Conservation (phyloP, 2,797 vertebrate species). For the Adrianichthys oophorus region DNA sequence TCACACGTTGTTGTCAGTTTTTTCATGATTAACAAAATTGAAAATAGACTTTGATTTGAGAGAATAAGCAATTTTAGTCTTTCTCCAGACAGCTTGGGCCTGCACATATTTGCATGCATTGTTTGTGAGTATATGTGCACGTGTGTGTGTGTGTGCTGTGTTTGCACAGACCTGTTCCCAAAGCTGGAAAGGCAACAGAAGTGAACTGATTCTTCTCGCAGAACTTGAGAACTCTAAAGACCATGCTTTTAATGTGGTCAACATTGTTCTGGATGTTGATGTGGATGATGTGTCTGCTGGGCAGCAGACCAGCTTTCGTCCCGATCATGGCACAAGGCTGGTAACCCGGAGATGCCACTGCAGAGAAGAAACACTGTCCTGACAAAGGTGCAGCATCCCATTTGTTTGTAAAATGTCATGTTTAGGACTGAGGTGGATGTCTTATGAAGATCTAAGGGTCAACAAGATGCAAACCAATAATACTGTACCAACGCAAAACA, state of each 20-base stretch:
- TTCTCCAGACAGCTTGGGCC: no score
- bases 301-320: conserved; percentile 78
- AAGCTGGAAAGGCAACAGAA: conserved; percentile 86
- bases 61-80: no score
- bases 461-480: no score
- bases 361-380: conserved; percentile 3
- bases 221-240: conserved; percentile 73
- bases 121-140: not conserved
- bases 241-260: conserved; percentile 53
- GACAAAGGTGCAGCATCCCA: no score
- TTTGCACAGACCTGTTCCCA: conserved; percentile 85
- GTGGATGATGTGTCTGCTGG: conserved; percentile 83
- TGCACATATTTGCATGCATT: no score
- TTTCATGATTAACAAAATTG: no score
- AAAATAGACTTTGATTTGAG: no score
- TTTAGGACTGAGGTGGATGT: no score
- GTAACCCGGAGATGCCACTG: conserved; percentile 47
- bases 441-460: no score
- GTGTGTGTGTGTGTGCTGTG: not conserved
- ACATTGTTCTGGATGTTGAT: conserved; percentile 55
- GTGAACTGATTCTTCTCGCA: conserved; percentile 74
- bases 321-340: conserved; percentile 62
- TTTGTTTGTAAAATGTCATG: no score
- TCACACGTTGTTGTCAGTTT: no score
- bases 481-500: no score